Conservation (phyloP, 2,797 vertebrate species). For the Takifugu ocellatus region DNA sequence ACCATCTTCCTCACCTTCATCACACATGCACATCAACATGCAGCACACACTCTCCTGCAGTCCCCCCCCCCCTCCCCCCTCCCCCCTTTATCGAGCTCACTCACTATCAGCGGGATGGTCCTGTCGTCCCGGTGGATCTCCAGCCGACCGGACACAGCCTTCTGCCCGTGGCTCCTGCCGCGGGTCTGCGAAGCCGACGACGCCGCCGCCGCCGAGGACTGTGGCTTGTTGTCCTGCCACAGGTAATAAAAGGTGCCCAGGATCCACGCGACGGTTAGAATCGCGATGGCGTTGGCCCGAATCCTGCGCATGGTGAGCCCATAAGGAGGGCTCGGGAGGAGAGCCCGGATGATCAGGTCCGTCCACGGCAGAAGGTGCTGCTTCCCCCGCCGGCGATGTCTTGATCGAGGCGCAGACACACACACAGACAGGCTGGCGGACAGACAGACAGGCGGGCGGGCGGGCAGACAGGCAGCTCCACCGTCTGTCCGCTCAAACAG, state of each 20-base stretch:
- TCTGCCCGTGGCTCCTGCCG: constrained; percentile 71
- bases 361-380: constrained; percentile 43
- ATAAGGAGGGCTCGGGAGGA: constrained; percentile 69
- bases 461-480: constrained; percentile 25
- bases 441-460: constrained; percentile 16
- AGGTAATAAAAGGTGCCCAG: constrained; percentile 98
- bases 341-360: constrained; percentile 52
- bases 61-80: neutral
- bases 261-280: constrained; percentile 97
- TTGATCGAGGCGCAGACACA: constrained; percentile 40
- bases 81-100: constrained; percentile 46
- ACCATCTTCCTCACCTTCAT: constrained; percentile 16
- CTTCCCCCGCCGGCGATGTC: constrained; percentile 57
- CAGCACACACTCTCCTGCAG: constrained; percentile 71
- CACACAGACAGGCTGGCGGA: too few relatives aligned
- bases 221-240: constrained; percentile 97
- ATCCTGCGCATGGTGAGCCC: constrained; percentile 94
- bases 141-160: constrained; percentile 72
- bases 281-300: constrained; percentile 96
- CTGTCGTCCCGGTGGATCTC: constrained; percentile 88
- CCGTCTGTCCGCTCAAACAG: constrained; percentile 26
- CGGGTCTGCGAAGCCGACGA: constrained; percentile 68
- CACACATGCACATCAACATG: constrained; percentile 62
- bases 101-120: constrained; percentile 89
- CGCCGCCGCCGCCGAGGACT: constrained; percentile 67